A percentile compares a stretch with the other conserved stretches of the same genome.
Conservation (phyloP, 2,113 vertebrate species). For the Cololabis saira region DNA sequence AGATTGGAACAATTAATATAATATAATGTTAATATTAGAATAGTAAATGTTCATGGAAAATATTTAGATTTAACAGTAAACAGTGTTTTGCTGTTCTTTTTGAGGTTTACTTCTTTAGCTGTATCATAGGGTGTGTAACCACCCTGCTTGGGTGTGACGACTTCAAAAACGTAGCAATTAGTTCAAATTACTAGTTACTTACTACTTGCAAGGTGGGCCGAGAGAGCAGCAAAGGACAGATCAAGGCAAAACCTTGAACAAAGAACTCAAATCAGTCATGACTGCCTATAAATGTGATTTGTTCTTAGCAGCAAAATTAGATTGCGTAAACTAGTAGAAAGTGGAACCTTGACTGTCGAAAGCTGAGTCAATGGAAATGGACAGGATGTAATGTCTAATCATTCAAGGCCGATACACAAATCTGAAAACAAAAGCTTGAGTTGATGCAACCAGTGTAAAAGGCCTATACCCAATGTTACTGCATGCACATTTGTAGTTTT, state of each 20-base stretch:
- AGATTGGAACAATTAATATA: no score
- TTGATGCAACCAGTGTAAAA: background rate
- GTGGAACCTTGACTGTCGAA: background rate
- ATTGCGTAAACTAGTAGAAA: background rate
- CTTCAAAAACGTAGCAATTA: no score
- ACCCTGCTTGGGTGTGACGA: no score
- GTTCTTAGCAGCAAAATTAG: background rate
- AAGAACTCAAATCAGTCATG: background rate
- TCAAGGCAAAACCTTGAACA: background rate
- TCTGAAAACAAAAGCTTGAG: background rate
- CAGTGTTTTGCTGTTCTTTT: no score
- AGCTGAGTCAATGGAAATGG: background rate
- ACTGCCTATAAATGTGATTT: background rate
- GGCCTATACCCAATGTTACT: background rate
- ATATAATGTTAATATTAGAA: no score
- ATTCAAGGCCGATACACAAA: background rate
- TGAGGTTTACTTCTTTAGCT: no score
- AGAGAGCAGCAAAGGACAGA: background rate
- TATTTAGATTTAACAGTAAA: no score
- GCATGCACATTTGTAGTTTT: background rate
- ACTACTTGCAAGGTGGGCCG: no score
- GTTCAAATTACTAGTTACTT: no score
- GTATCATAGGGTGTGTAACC: no score
- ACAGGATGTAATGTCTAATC: background rate
- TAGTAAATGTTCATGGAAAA: no score